These are phyloP conservation scores for Ischnus inquisitorius DNA, from an alignment of 2,888 invertebrate species.

Conservation along the genomic window DNA sequence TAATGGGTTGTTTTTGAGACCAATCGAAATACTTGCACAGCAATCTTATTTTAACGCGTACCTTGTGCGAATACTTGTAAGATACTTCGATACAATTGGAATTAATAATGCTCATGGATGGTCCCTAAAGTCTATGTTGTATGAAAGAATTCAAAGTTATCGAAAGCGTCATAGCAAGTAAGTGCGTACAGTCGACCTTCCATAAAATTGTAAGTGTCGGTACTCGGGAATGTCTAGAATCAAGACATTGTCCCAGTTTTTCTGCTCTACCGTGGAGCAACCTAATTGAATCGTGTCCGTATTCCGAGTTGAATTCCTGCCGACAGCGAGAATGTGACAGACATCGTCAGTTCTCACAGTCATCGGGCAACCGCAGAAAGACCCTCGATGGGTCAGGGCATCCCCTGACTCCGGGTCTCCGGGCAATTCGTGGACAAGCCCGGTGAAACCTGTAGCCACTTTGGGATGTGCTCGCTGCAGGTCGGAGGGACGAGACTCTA, in stretches of 20 bases:
- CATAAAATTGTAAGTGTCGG: neutral
- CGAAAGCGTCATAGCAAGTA: neutral
- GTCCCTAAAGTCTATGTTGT: too few relatives aligned
- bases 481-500: constrained; percentile 43
- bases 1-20: constrained; percentile 44
- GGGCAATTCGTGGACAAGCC: constrained; percentile 50
- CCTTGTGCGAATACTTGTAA: too few relatives aligned
- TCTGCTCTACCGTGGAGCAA: constrained; percentile 59
- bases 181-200: neutral
- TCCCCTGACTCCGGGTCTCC: constrained; percentile 64
- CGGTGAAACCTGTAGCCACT: constrained; percentile 28
- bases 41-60: neutral
- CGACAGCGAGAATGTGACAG: constrained; percentile 81
- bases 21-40: constrained; percentile 27
- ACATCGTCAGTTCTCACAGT: constrained; percentile 71
- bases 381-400: constrained; percentile 56
- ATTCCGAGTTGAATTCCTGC: constrained; percentile 68
- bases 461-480: constrained; percentile 39
- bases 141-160: neutral
- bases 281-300: constrained; percentile 83
- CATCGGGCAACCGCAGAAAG: constrained; percentile 48
- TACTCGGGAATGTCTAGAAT: constrained; percentile 1
- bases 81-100: too few relatives aligned
- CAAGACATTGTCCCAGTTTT: constrained; percentile 13
- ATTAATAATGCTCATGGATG: too few relatives aligned